A percentile compares a stretch with the other conserved stretches of the same genome.
These are phyloP conservation scores for Melopsittacus undulatus DNA, from an alignment of 2,797 vertebrate genomes.

Conservation along the genomic window DNA sequence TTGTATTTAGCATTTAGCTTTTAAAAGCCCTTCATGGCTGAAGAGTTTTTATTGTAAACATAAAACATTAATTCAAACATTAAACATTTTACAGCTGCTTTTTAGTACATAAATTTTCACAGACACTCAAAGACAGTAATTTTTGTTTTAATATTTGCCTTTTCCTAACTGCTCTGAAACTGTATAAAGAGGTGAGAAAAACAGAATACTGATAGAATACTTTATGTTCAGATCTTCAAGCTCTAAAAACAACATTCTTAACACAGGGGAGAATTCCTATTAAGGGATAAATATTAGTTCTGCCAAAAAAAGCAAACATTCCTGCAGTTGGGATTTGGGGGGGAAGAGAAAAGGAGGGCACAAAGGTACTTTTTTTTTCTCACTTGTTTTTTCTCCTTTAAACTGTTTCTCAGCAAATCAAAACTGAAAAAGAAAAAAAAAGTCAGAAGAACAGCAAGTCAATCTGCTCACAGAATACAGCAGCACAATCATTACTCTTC, in stretches of 20 bases:
- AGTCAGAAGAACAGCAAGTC: background rate
- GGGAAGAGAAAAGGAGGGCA: background rate
- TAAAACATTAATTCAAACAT: conserved; percentile 82
- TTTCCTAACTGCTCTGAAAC: conserved; percentile 9
- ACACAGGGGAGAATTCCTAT: background rate
- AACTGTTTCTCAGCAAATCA: background rate
- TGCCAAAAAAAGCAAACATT: conserved; percentile 41
- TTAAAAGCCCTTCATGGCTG: conserved; percentile 76
- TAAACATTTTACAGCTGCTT: conserved; percentile 79
- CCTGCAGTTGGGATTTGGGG: background rate
- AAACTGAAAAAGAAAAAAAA: background rate
- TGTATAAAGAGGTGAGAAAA: background rate
- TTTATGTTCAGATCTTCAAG: background rate
- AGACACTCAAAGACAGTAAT: conserved; percentile 51
- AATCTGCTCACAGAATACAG: background rate
- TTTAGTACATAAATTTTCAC: conserved; percentile 79
- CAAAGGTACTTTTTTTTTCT: background rate
- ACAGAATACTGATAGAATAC: background rate
- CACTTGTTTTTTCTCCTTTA: background rate
- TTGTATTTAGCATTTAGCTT: conserved; percentile 68
- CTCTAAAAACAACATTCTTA: background rate
- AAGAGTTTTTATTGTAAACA: conserved; percentile 78
- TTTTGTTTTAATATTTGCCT: conserved; percentile 64
- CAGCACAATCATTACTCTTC: background rate
- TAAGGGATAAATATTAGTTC: background rate